Percentiles rank a stretch among this genome's conserved stretches.
These are phyloP conservation scores for Chiloscyllium punctatum DNA, from an alignment of 2,797 vertebrate genomes.

Conservation along the genomic window DNA sequence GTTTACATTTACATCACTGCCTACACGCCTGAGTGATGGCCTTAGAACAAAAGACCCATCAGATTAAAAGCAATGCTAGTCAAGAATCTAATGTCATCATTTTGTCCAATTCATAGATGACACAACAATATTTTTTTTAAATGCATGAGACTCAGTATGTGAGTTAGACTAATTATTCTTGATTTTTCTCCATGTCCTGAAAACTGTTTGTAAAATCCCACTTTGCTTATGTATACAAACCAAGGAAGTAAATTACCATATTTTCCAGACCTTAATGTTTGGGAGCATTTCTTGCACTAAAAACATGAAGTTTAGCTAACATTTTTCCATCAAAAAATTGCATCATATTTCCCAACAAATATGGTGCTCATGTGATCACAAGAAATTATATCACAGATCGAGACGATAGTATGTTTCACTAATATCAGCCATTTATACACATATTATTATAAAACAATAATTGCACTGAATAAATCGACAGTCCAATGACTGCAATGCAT, in stretches of 20 bases:
- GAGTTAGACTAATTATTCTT: neutral
- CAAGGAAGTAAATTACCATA: neutral
- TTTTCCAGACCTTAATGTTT: too few relatives aligned
- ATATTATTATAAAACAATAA: neutral
- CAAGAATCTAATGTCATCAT: neutral
- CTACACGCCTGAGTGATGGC: neutral
- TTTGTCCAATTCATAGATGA: neutral
- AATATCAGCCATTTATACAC: neutral
- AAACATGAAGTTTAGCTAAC: too few relatives aligned
- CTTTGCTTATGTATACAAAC: neutral
- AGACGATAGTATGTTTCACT: neutral
- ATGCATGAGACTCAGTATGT: neutral
- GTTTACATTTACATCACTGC: neutral
- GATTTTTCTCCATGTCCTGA: neutral
- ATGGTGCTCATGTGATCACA: neutral
- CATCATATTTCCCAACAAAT: too few relatives aligned
- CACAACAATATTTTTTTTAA: neutral
- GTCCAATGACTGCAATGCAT: neutral
- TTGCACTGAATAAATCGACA: neutral
- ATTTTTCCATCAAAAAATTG: too few relatives aligned
- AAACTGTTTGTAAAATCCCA: neutral
- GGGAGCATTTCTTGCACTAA: too few relatives aligned
- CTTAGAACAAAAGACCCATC: neutral
- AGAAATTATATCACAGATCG: neutral
- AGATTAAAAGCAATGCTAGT: neutral